Evolutionary conservation across 2,113 vertebrate genomes (phyloP), one percentile per base, ranked within the genome.

Genomic region (Xiphophorus couchianus): DNA sequence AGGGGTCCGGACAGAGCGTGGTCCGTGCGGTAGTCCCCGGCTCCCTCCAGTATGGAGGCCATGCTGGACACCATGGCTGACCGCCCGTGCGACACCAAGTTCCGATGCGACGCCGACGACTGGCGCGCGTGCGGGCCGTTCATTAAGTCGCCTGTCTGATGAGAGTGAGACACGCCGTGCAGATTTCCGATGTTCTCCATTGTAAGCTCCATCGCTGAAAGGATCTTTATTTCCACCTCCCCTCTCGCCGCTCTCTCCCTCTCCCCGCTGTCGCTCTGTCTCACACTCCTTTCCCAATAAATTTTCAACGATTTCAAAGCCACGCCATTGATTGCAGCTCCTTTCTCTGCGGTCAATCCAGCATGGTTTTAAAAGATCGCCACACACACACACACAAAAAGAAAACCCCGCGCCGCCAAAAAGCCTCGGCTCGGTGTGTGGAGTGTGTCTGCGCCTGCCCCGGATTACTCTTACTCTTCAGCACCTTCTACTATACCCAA

Each of bases 141-240:
- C 96, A 98, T 96, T 91, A 98, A 94, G 94, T 98, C 97, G 54
- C 95, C 94, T 64, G 95, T 93, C 85, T 96, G 96, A 83, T 96
- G 96, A 74, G 96, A 94, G 92, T 98, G 97, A 88, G 96, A 92
- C 81, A 97, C 95, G 67, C 96, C 95, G 93, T 98, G 97, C 77
- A 97, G 93, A 90, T 95, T 96, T 90, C 96, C 96, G 92, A 98
- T 95, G 94, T 96, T 96, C 91, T 98, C 97, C 96, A 98, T 96
- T 93, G 96, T 96, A 92, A 99, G 96, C 95, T 98, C 97, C 97
- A 98, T 98, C 90, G 89, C 80, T 92, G 91, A 88, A 93, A 84
- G 68, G 87, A 93, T 93, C 88, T 93, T 88, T 88, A 90, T 91
- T 91, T 91, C 85, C 89, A 86, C 84, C 91, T 90, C 90, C 89